These are phyloP conservation scores for Patella ulyssiponensis DNA, from an alignment of 2,888 invertebrate species.

Conservation along the genomic window DNA sequence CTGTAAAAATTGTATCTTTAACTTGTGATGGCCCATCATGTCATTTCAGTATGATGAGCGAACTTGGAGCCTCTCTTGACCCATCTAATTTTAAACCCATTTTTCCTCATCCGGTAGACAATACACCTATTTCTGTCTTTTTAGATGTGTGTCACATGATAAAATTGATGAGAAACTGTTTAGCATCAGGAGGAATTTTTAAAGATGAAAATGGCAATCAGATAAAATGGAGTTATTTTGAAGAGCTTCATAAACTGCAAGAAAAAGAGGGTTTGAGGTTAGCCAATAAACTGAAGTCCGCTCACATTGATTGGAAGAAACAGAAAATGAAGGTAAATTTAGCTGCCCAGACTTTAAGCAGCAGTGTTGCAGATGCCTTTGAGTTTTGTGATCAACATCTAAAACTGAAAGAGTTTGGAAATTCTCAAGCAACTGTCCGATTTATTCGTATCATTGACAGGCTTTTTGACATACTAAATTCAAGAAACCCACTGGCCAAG, in stretches of 20 bases:
- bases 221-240: background rate
- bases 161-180: background rate
- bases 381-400: background rate
- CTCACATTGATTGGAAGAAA: too few species aligned
- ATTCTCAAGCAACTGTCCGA: background rate
- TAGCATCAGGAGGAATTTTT: background rate
- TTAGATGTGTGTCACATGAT: conserved; percentile 4
- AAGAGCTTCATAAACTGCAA: background rate
- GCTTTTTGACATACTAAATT: conserved; percentile 3
- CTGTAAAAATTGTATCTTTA: background rate
- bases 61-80: conserved; percentile 7
- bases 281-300: background rate
- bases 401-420: background rate
- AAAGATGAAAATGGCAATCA: background rate
- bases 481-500: background rate
- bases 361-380: background rate
- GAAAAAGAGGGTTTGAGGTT: background rate
- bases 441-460: conserved; percentile 5
- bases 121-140: background rate
- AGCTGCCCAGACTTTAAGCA: background rate
- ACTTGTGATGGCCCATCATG: conserved; percentile 18
- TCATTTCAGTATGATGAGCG: conserved; percentile 12
- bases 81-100: background rate
- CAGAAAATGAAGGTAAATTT: too few species aligned
- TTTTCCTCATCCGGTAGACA: background rate